Evolutionary conservation across 2,113 vertebrate species (phyloP).

Genomic region (human (Homo sapiens)): GRCh38 chr11:72347001-72347500

Average conservation of each 20-base stretch:
- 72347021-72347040: background rate
- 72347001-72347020: background rate
- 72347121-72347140: background rate
- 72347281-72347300: background rate
- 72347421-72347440: background rate
- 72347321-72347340: background rate
- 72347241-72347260: slow-evolving; percentile 4
- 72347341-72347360: background rate
- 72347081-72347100: background rate
- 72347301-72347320: background rate
- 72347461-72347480: background rate
- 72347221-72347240: background rate
- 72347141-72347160: background rate
- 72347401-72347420: background rate
- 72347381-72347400: background rate
- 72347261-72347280: background rate
- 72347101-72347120: background rate
- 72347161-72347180: slow-evolving; percentile 14
- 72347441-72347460: background rate
- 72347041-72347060: background rate
- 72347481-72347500: slow-evolving; percentile 24
- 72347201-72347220: background rate
- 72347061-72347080: background rate
- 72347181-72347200: background rate
- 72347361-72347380: background rate